These are phyloP conservation scores for Hybos culiciformis DNA, from an alignment of 2,888 invertebrate species.

Conservation along the genomic window DNA sequence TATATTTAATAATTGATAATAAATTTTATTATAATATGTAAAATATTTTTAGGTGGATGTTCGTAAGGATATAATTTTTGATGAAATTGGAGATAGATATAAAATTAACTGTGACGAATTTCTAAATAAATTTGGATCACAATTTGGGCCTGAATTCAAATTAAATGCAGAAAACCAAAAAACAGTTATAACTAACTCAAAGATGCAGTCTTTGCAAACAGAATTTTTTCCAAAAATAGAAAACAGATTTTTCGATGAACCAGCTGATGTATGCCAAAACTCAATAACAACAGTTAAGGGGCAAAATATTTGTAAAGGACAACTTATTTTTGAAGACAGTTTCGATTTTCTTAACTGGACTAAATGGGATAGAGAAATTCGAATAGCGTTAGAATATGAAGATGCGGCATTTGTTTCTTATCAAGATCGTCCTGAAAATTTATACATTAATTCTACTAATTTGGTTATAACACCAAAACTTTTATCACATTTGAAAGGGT, in stretches of 20 bases:
- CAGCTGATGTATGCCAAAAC: background rate
- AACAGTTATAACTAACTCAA: background rate
- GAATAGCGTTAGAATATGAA: slow-evolving; percentile 38
- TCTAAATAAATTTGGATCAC: slow-evolving; percentile 12
- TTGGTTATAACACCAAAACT: slow-evolving; percentile 33
- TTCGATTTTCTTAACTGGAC: slow-evolving; percentile 39
- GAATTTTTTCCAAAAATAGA: too few relatives aligned
- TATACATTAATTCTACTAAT: slow-evolving; percentile 24
- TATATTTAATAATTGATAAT: too few relatives aligned
- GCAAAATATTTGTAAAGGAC: slow-evolving; percentile 34
- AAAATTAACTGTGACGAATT: too few relatives aligned
- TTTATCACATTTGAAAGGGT: slow-evolving; percentile 20
- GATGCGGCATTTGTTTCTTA: slow-evolving; percentile 40
- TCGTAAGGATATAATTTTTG: too few relatives aligned
- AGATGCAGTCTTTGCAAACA: background rate
- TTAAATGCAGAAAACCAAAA: slow-evolving; percentile 11
- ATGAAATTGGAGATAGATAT: too few relatives aligned
- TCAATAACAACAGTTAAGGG: background rate
- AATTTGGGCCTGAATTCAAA: slow-evolving; percentile 11
- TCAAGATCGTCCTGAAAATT: slow-evolving; percentile 27
- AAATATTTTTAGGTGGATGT: too few relatives aligned
- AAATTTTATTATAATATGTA: too few relatives aligned
- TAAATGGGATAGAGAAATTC: slow-evolving; percentile 45
- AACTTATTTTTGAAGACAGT: slow-evolving; percentile 47
- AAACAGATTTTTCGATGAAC: too few relatives aligned